A percentile compares a stretch with the other conserved stretches of the same genome.
These are phyloP conservation scores for Diachrysia chrysitis DNA, from an alignment of 2,888 invertebrate genomes.

Conservation along the genomic window DNA sequence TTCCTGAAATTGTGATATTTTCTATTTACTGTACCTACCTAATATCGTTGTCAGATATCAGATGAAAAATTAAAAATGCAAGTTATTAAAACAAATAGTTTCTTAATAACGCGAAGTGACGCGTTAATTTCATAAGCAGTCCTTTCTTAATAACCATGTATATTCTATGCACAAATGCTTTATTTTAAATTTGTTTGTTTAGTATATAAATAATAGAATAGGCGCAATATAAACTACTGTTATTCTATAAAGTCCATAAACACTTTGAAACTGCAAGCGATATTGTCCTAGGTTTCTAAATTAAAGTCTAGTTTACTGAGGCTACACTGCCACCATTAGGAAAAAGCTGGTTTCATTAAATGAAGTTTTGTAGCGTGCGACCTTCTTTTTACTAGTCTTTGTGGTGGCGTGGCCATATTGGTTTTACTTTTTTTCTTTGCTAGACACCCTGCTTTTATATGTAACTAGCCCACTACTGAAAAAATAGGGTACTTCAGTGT, in stretches of 20 bases:
- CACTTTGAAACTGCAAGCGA: background rate
- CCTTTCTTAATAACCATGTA: no score
- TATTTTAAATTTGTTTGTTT: no score
- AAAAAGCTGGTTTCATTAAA: conserved; percentile 5
- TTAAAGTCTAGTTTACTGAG: conserved; percentile 3
- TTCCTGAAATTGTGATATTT: background rate
- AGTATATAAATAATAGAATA: no score
- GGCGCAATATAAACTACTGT: no score
- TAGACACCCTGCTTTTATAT: background rate
- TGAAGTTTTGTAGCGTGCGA: conserved; percentile 8
- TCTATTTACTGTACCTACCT: background rate
- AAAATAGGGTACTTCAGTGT: background rate
- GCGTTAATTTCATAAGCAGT: no score
- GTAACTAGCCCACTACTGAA: background rate
- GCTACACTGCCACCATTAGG: background rate
- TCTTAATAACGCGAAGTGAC: no score
- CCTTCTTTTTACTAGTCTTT: background rate
- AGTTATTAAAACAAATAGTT: no score
- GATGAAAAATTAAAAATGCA: no score
- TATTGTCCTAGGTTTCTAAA: background rate
- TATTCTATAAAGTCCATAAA: no score
- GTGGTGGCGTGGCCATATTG: conserved; percentile 2
- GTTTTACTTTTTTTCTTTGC: background rate
- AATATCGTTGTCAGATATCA: no score
- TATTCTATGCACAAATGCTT: no score